Percentiles rank a stretch among this genome's conserved stretches.
These are phyloP conservation scores for Drosophila parabipectinata DNA, from an alignment of 1,140 invertebrate species.

Conservation along the genomic window DNA sequence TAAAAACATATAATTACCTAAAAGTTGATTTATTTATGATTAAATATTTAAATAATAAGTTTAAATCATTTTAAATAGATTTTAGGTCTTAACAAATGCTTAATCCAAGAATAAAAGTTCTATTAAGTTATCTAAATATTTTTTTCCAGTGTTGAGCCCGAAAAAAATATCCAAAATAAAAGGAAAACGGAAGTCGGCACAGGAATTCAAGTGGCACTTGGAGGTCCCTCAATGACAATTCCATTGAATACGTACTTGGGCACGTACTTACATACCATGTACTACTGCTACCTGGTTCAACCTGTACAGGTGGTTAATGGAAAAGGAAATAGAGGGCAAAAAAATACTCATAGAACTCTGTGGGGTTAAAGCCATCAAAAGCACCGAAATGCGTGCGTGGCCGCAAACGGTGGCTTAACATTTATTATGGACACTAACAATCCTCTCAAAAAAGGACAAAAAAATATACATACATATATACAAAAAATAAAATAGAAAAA, in stretches of 20 bases:
- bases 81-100: too few species aligned
- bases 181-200: slow-evolving; percentile 12
- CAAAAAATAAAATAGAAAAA: background rate
- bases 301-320: slow-evolving; percentile 1
- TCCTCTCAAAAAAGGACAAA: background rate
- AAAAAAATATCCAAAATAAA: background rate
- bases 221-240: slow-evolving; percentile 37
- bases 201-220: slow-evolving; percentile 30
- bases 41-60: too few species aligned
- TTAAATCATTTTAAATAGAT: too few species aligned
- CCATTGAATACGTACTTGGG: slow-evolving; percentile 33
- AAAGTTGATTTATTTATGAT: too few species aligned
- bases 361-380: slow-evolving; percentile 10
- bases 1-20: too few species aligned
- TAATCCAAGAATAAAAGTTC: too few species aligned
- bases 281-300: background rate
- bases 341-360: background rate
- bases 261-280: slow-evolving; percentile 5
- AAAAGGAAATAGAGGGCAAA: background rate
- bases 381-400: slow-evolving; percentile 34
- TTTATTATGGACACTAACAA: slow-evolving; percentile 35
- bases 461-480: background rate
- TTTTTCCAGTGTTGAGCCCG: slow-evolving; percentile 6
- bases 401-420: slow-evolving; percentile 38
- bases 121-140: background rate